Evolutionary conservation across 2,113 vertebrate species (phyloP).

Genomic region (Campylomormyrus numenius): DNA sequence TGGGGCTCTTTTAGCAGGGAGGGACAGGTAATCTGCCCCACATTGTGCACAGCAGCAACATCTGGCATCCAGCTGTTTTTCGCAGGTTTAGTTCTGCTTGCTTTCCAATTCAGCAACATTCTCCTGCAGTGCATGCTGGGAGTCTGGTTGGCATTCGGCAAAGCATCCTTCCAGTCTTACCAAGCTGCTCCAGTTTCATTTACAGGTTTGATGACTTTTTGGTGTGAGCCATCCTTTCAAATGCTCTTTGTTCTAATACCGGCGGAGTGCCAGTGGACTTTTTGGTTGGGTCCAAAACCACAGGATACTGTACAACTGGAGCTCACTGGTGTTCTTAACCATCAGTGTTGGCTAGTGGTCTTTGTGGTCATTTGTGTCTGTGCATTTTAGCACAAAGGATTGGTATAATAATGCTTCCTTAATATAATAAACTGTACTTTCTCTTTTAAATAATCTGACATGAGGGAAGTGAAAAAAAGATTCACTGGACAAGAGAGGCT

Average conservation of each 20-base stretch:
- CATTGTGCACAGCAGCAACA: slow-evolving; percentile 47
- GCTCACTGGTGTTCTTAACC: background rate
- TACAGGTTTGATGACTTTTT: background rate
- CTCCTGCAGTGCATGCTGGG: background rate
- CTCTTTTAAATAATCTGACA: background rate
- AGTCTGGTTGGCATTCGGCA: background rate
- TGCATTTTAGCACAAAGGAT: background rate
- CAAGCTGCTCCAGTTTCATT: background rate
- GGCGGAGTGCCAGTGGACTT: background rate
- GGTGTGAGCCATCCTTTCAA: background rate
- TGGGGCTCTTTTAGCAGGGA: slow-evolving; percentile 25
- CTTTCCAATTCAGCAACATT: slow-evolving; percentile 42
- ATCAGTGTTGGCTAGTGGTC: background rate
- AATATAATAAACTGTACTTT: background rate
- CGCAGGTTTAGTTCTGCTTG: slow-evolving; percentile 56
- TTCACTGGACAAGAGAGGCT: background rate
- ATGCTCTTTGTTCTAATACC: background rate
- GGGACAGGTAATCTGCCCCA: slow-evolving; percentile 42
- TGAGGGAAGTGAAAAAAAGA: background rate
- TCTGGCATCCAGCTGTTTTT: slow-evolving; percentile 63
- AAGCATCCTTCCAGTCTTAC: background rate
- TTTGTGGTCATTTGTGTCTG: background rate
- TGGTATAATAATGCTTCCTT: background rate
- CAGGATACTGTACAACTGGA: background rate
- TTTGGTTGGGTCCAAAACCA: background rate